phyloP scores from a whole-genome alignment of 2,888 invertebrate genomes.

The Tineola bisselliella region DNA sequence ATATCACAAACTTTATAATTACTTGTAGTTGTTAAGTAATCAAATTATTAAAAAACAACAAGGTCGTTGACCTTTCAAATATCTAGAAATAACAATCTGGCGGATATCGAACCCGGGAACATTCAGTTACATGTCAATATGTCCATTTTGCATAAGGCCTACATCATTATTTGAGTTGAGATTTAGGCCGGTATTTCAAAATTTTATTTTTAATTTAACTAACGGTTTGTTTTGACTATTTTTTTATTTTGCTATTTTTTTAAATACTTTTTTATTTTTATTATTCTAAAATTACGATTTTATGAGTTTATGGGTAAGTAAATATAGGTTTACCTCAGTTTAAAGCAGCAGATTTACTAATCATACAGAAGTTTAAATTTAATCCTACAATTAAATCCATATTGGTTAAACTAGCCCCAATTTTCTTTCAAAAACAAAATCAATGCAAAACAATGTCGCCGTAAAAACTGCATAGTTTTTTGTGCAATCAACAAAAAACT shows the following conservation, averaged over 20 bases:
- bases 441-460: slow-evolving; percentile 33
- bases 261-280: too few relatives aligned
- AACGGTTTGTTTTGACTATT: not conserved
- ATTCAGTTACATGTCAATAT: slow-evolving; percentile 51
- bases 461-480: slow-evolving; percentile 44
- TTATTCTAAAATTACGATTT: too few relatives aligned
- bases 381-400: too few relatives aligned
- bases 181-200: not conserved
- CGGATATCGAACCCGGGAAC: slow-evolving; percentile 46
- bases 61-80: slow-evolving; percentile 25
- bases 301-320: too few relatives aligned
- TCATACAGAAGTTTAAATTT: not conserved
- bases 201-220: not conserved
- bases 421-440: slow-evolving; percentile 31
- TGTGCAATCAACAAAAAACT: slow-evolving; percentile 47
- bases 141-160: slow-evolving; percentile 49
- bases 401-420: slow-evolving; percentile 22
- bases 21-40: too few relatives aligned
- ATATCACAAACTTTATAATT: too few relatives aligned
- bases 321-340: too few relatives aligned
- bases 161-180: slow-evolving; percentile 51
- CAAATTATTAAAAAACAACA: too few relatives aligned
- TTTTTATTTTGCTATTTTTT: not conserved
- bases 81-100: slow-evolving; percentile 40
- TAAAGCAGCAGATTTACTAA: too few relatives aligned